Evolutionary conservation across 2,888 invertebrate species (phyloP).

Genomic region (Campoplex nolae): DNA sequence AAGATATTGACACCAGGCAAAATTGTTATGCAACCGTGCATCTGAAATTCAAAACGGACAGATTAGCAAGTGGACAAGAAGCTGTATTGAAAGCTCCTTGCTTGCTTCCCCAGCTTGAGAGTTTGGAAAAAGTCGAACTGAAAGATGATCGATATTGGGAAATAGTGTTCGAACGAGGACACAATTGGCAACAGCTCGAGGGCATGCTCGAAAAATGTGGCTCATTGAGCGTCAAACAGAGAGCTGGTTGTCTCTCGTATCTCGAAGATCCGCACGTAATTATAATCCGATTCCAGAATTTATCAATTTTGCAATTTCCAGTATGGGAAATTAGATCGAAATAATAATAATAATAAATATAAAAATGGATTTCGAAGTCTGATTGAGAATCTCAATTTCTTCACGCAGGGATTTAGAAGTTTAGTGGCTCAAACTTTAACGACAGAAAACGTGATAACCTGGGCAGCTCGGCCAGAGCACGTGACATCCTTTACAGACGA

Average conservation of each 20-base stretch:
- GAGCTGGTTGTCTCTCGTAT: constrained; percentile 95
- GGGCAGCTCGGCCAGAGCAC: constrained; percentile 88
- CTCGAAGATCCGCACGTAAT: constrained; percentile 91
- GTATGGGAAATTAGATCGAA: neutral
- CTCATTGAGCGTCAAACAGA: constrained; percentile 93
- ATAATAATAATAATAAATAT: neutral
- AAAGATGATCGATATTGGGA: constrained; percentile 96
- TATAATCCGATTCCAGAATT: neutral
- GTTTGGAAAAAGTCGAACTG: constrained; percentile 90
- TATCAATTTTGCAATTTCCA: neutral
- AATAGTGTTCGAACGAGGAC: constrained; percentile 91
- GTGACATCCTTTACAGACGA: constrained; percentile 92
- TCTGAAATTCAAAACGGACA: constrained; percentile 81
- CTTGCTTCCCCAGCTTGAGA: constrained; percentile 92
- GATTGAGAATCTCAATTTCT: neutral
- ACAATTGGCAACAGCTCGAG: constrained; percentile 93
- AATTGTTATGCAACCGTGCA: constrained; percentile 93
- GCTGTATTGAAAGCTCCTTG: constrained; percentile 92
- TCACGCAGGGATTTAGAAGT: constrained; percentile 89
- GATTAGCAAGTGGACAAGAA: constrained; percentile 85
- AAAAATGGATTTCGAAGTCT: neutral
- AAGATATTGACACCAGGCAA: constrained; percentile 92
- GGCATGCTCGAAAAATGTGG: constrained; percentile 89
- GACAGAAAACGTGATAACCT: constrained; percentile 89
- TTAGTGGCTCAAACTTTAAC: constrained; percentile 93